These are phyloP conservation scores for Octonoba sinensis DNA, from an alignment of 2,888 invertebrate genomes.

Conservation along the genomic window DNA sequence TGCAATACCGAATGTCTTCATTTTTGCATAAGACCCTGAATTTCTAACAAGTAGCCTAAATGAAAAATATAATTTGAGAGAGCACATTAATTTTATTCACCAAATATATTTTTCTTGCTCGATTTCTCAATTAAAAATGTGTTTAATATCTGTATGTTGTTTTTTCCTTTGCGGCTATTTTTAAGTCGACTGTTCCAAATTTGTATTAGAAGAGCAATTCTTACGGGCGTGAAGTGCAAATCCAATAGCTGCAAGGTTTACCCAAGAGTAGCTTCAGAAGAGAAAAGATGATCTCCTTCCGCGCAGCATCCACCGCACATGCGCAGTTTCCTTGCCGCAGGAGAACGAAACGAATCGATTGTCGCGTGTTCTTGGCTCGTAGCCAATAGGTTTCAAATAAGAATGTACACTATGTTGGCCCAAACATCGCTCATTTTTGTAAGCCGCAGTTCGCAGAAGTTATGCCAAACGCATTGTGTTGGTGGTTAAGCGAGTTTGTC, in stretches of 20 bases:
- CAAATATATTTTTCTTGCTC: no score
- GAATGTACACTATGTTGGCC: conserved; percentile 24
- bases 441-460: not conserved
- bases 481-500: no score
- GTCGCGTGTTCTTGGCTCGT: conserved; percentile 63
- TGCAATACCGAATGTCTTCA: no score
- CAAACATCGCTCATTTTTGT: conserved; percentile 24
- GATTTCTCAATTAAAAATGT: no score
- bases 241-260: conserved; percentile 44
- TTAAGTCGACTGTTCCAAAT: no score
- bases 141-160: no score
- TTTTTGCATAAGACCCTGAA: no score
- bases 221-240: conserved; percentile 1
- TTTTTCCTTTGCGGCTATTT: no score
- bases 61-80: no score
- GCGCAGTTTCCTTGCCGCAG: conserved; percentile 49
- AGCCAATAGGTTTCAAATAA: conserved; percentile 50
- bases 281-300: conserved; percentile 20
- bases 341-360: conserved; percentile 61
- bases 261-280: conserved; percentile 17
- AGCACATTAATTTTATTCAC: no score
- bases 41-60: no score
- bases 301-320: conserved; percentile 44
- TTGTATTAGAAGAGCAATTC: no score
- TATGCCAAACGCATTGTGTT: conserved; percentile 8